Base-by-base conservation (phyloP, 2,113 vertebrate species). In the Oreotrochilus melanogaster region DNA sequence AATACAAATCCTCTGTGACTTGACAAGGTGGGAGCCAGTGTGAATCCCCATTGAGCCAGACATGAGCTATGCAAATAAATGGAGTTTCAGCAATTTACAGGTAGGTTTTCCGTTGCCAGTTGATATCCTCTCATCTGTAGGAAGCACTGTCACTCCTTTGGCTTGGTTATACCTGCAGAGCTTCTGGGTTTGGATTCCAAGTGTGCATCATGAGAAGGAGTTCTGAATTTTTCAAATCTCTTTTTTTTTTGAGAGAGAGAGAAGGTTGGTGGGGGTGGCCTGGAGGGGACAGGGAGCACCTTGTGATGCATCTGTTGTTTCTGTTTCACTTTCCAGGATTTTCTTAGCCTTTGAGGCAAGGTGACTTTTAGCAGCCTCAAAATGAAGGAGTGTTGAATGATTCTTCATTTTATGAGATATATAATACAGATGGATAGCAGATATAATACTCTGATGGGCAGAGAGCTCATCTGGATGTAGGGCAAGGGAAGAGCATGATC, bases 311-410 rank as follows among this genome's bases (percentile, higher is more conserved):
- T 2, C 8, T 81, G 18, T 53, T 10, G 3, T 64, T 89, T 93
- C 37, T 58, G 0, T 60, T 78, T 86, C 27, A 16, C 35, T 60
- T 60, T 22, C n/a, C 28, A 31, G 57, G 74, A 64, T 88, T 83
- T 93, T 70, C 50, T 62, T 16, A 65, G n/a, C 39, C 21, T 53
- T 88, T 57, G 54, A 54, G 61, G 53, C 57, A 50, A 11, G 12
- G 18, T 93, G 93, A 91, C 79, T 72, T 95, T 95, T 79, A 86
- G 31, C 70, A 85, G 89, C 25, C 61, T 64, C 33, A 37, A 65
- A 95, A 86, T 81, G 81, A 91, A 85, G 39, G 56, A 3, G 31
- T 18, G 62, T 72, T 0, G 1, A 95, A 81, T 70, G 58, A 58
- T 61, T 75, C 88, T 84, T 71, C 18, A 8, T 70, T 86, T 93